These are phyloP conservation scores for Castor canadensis DNA, from an alignment of 2,113 vertebrate genomes.

Conservation along the genomic window DNA sequence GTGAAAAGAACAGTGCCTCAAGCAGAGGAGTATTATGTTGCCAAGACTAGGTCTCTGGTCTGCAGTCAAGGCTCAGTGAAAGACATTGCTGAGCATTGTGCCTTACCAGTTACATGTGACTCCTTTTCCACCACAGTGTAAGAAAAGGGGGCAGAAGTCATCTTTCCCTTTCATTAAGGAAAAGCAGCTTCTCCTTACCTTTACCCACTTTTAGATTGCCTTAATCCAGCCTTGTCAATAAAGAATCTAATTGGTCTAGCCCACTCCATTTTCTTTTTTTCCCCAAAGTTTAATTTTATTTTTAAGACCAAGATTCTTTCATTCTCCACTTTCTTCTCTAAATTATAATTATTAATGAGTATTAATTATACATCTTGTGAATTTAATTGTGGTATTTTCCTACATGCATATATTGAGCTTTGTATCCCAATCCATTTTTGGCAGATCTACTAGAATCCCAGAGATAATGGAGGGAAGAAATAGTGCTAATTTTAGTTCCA, in stretches of 20 bases:
- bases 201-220: neutral
- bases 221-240: neutral
- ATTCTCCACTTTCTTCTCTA: neutral
- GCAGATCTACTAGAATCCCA: neutral
- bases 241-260: neutral
- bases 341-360: neutral
- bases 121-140: neutral
- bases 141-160: neutral
- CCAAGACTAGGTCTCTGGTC: neutral
- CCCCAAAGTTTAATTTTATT: neutral
- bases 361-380: neutral
- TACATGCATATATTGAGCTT: neutral
- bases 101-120: neutral
- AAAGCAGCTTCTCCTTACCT: neutral
- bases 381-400: neutral
- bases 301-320: neutral
- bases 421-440: neutral
- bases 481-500: neutral
- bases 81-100: neutral
- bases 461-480: constrained; percentile 16
- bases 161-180: neutral
- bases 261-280: neutral
- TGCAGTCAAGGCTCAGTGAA: neutral
- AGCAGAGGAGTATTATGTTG: neutral
- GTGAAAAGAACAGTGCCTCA: neutral